Evolutionary conservation across 2,113 vertebrate species (phyloP), one percentile per base, ranked within the genome.

Genomic region (Lasiurus cinereus): DNA sequence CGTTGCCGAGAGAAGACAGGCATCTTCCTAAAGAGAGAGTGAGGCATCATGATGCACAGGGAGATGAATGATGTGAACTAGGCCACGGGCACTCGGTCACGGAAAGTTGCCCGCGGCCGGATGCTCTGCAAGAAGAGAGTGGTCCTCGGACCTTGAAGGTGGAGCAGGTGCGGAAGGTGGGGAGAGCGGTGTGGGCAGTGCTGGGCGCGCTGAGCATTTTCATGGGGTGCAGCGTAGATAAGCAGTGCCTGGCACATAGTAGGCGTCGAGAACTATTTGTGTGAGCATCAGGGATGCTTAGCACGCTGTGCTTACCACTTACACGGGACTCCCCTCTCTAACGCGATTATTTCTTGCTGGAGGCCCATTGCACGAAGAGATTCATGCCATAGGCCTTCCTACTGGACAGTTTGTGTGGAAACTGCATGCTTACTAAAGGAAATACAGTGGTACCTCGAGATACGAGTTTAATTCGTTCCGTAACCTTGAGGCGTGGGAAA

Each of bases 171-270:
- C 36, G 12, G 62, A 1, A 62, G 14, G n/a, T n/a, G 19, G 74
- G 64, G n/a, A 33, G 67, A 18, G 66, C 22, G 56, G 39, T 11
- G 3, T 70, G 52, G n/a, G 13, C 15, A 3, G 6, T 50, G 54
- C 52, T 46, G 50, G 24, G 22, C 2, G 18, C 0, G 0, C 43
- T 52, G 12, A 62, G 27, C 4, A 1, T n/a, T n/a, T n/a, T n/a
- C n/a, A n/a, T n/a, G n/a, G n/a, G n/a, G n/a, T n/a, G n/a, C n/a
- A n/a, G n/a, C n/a, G n/a, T n/a, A n/a, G n/a, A n/a, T n/a, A n/a
- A 31, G 36, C 0, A 85, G 24, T n/a, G 8, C 10, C 43, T 67
- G 7, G 33, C 18, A 48, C 6, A 14, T n/a, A 3, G 22, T 39
- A 72, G n/a, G 18, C 39, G 11, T 29, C 8, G 52, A n/a, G 43